Evolutionary conservation across 2,797 vertebrate genomes (phyloP).

Genomic region (Ispidina lecontei): DNA sequence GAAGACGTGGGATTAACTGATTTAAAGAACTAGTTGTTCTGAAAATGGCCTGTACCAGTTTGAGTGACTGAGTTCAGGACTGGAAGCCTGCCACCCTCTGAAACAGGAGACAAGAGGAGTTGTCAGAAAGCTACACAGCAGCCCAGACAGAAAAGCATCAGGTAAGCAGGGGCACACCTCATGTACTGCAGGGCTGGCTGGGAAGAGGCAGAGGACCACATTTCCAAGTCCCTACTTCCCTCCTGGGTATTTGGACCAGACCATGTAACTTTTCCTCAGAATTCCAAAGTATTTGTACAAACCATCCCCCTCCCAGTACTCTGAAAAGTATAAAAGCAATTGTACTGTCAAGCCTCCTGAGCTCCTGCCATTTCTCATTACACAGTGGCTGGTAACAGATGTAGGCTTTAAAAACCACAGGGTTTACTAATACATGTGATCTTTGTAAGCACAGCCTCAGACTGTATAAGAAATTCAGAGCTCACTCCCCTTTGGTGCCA

Average conservation of each 20-base stretch:
- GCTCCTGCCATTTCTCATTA: constrained; percentile 9
- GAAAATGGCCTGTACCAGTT: background rate
- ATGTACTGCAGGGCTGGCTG: background rate
- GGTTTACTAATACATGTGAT: background rate
- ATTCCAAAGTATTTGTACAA: background rate
- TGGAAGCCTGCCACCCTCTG: background rate
- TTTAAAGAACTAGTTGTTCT: constrained; percentile 16
- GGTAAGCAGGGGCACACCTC: background rate
- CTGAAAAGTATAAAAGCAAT: background rate
- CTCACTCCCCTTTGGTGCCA: background rate
- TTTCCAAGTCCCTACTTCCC: background rate
- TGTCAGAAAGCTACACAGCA: background rate
- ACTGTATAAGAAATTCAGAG: background rate
- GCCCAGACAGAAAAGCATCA: background rate
- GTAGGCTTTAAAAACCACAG: constrained; percentile 36
- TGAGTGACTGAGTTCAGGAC: background rate
- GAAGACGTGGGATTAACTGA: constrained; percentile 37
- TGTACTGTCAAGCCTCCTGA: background rate
- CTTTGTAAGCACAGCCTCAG: background rate
- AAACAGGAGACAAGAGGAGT: background rate
- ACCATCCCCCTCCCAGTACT: background rate
- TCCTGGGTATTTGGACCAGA: background rate
- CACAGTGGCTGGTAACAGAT: background rate
- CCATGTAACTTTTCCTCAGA: background rate
- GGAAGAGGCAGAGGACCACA: background rate